Evolutionary conservation across 2,888 invertebrate genomes (phyloP).

Genomic region (Aleiodes alternator): DNA sequence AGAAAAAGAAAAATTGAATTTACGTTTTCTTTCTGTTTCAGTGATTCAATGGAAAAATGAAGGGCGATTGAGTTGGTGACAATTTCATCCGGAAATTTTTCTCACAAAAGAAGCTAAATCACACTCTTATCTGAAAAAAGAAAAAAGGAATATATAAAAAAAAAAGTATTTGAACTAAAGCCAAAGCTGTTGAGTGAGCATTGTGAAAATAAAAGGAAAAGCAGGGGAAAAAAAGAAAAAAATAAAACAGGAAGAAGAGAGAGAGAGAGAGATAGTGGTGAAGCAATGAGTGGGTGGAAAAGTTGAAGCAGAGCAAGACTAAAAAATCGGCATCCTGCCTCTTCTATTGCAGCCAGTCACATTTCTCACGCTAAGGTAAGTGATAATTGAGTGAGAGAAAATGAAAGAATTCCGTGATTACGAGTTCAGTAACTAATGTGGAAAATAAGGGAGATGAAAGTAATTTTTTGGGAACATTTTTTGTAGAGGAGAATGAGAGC

Average conservation of each 20-base stretch:
- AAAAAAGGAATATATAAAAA: background rate
- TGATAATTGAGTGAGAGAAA: background rate
- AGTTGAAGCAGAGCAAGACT: conserved; percentile 66
- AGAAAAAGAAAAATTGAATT: background rate
- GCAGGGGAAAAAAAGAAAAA: background rate
- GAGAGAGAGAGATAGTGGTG: conserved; percentile 46
- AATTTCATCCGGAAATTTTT: background rate
- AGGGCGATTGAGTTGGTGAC: background rate
- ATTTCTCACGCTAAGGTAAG: conserved; percentile 72
- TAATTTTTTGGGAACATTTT: no score
- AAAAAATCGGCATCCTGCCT: conserved; percentile 71
- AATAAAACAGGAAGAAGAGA: conserved; percentile 28
- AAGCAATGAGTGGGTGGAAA: conserved; percentile 63
- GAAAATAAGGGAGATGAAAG: no score
- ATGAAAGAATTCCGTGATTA: no score
- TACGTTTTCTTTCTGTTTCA: background rate
- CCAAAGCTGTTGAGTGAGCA: background rate
- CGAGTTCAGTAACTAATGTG: no score
- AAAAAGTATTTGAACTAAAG: background rate
- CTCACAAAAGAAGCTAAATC: background rate
- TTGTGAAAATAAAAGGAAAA: background rate
- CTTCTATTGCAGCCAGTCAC: conserved; percentile 70
- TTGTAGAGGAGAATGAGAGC: no score
- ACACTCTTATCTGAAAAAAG: background rate
- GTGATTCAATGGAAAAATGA: background rate